phyloP scores from a whole-genome alignment of 2,113 vertebrate genomes.

The Danionella cerebrum region DNA sequence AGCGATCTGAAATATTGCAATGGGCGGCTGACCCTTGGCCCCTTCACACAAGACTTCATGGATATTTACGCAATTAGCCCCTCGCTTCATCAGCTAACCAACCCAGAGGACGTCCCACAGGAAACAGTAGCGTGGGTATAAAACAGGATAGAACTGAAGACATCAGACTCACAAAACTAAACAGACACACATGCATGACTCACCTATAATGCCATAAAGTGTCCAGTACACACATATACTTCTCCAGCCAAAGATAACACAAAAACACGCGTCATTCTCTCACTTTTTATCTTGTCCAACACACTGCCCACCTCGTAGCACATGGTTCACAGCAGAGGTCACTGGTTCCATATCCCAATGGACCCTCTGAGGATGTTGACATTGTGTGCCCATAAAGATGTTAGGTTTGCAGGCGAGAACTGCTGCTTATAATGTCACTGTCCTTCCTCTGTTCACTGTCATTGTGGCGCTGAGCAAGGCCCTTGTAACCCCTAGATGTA shows the following conservation, averaged over 20 bases:
- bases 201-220: neutral
- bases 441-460: conserved; percentile 15
- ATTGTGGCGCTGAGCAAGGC: neutral
- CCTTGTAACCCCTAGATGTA: conserved; percentile 3
- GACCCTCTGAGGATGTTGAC: conserved; percentile 16
- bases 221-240: neutral
- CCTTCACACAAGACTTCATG: conserved; percentile 19
- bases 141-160: conserved; percentile 31
- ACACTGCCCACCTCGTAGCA: neutral
- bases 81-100: conserved; percentile 13
- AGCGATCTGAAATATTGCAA: conserved; percentile 23
- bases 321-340: neutral
- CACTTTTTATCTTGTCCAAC: neutral
- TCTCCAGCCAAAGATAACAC: neutral
- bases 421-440: neutral
- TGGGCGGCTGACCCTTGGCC: conserved; percentile 31
- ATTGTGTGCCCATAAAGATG: conserved; percentile 10
- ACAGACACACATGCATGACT: neutral
- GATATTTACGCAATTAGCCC: conserved; percentile 34
- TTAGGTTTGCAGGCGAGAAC: conserved; percentile 1
- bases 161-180: conserved; percentile 5
- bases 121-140: conserved; percentile 35
- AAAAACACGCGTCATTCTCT: neutral
- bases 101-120: conserved; percentile 38
- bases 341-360: neutral